Percentiles rank a stretch among this genome's conserved stretches.
Evolutionary conservation across 2,113 vertebrate species (phyloP).

Genomic region (Sitta europaea): DNA sequence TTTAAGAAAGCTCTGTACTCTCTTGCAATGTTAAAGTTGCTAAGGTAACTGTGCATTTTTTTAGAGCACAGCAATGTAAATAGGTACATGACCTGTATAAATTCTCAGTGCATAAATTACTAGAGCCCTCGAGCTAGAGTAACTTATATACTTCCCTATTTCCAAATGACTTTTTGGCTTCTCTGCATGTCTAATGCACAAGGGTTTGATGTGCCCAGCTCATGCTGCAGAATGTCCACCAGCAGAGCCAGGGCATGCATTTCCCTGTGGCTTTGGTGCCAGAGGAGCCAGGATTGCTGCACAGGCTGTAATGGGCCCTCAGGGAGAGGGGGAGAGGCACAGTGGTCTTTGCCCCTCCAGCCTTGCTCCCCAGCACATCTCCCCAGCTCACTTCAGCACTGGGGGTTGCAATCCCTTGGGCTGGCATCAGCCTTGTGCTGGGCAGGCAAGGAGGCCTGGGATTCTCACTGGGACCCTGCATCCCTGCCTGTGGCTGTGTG

Average conservation of each 20-base stretch:
- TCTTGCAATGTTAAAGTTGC: slow-evolving; percentile 60
- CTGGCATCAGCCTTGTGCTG: not conserved
- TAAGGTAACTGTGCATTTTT: slow-evolving; percentile 68
- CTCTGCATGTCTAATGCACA: not conserved
- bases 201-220: not conserved
- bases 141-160: slow-evolving; percentile 32
- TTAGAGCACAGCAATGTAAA: slow-evolving; percentile 65
- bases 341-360: not conserved
- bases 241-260: not conserved
- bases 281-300: not conserved
- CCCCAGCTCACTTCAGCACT: not conserved
- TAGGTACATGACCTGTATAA: slow-evolving; percentile 72
- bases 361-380: not conserved
- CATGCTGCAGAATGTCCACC: not conserved
- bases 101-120: slow-evolving; percentile 68
- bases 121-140: slow-evolving; percentile 41
- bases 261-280: not conserved
- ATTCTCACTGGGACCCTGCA: not conserved
- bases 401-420: not conserved
- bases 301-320: not conserved
- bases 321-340: not conserved
- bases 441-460: too few relatives aligned
- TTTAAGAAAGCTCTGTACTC: slow-evolving; percentile 52
- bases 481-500: not conserved
- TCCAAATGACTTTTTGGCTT: slow-evolving; percentile 40